phyloP scores from a whole-genome alignment of 2,797 vertebrate genomes.

The Leptatherina wallacei region DNA sequence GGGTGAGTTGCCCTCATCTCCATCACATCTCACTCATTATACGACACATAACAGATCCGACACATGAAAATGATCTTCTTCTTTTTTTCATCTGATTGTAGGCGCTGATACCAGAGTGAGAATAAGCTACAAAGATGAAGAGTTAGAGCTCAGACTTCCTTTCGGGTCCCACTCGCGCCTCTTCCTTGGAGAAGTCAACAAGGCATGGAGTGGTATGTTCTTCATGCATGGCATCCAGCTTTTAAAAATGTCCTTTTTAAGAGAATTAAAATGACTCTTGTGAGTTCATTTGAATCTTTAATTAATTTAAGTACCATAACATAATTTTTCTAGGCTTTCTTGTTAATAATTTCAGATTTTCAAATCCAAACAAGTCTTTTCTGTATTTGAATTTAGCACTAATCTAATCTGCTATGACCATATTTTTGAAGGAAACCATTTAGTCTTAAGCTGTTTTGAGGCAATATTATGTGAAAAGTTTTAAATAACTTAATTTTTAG shows the following conservation, averaged over 20 bases:
- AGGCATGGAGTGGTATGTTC: constrained; percentile 86
- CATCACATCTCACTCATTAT: not conserved
- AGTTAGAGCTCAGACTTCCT: constrained; percentile 85
- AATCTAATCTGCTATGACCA: not conserved
- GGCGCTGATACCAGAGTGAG: constrained; percentile 90
- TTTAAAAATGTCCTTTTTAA: not conserved
- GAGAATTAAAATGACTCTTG: not conserved
- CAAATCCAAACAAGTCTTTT: not conserved
- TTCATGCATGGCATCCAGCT: not conserved
- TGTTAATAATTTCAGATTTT: not conserved
- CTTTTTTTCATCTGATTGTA: constrained; percentile 55
- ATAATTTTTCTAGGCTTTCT: not conserved
- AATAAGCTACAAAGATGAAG: constrained; percentile 79
- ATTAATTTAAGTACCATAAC: not conserved
- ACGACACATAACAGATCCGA: not conserved
- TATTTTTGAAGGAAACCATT: not conserved
- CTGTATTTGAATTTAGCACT: not conserved
- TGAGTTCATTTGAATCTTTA: not conserved
- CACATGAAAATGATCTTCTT: too few relatives aligned
- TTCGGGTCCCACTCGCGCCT: constrained; percentile 91
- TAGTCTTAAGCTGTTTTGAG: not conserved
- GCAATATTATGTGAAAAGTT: not conserved
- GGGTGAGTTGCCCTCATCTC: constrained; percentile 71
- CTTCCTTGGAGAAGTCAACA: constrained; percentile 88
- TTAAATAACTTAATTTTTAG: not conserved